Evolutionary conservation across 2,113 vertebrate genomes (phyloP).

Genomic region (Gopherus flavomarginatus): DNA sequence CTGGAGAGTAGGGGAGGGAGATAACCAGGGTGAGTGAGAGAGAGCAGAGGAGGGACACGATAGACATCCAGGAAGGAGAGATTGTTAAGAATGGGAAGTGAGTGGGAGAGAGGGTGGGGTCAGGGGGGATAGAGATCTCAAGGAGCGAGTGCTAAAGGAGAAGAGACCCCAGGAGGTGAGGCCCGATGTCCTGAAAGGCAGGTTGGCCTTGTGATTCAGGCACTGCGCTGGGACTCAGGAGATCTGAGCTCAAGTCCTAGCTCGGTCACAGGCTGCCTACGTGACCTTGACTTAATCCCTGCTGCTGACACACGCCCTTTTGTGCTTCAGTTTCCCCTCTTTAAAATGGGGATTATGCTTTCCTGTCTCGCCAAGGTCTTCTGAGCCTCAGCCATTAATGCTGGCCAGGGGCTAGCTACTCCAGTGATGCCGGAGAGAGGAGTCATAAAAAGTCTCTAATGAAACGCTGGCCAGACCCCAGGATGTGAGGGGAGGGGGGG

Average conservation of each 20-base stretch:
- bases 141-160: neutral
- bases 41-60: neutral
- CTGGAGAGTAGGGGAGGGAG: slow-evolving; percentile 11
- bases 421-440: neutral
- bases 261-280: neutral
- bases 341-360: neutral
- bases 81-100: neutral
- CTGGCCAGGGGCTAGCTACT: neutral
- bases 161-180: neutral
- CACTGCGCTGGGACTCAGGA: neutral
- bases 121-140: neutral
- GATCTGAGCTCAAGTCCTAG: too few species aligned
- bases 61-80: neutral
- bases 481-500: neutral
- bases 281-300: neutral
- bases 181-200: neutral
- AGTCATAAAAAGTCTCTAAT: neutral
- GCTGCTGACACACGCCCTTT: neutral
- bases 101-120: neutral
- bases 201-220: neutral
- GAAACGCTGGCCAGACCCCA: neutral
- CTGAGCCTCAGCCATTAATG: neutral
- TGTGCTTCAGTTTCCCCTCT: neutral
- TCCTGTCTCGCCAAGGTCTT: neutral
- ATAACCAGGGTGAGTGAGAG: slow-evolving; percentile 52